Conservation (phyloP, 2,797 vertebrate genomes). For the Bradypus variegatus region DNA sequence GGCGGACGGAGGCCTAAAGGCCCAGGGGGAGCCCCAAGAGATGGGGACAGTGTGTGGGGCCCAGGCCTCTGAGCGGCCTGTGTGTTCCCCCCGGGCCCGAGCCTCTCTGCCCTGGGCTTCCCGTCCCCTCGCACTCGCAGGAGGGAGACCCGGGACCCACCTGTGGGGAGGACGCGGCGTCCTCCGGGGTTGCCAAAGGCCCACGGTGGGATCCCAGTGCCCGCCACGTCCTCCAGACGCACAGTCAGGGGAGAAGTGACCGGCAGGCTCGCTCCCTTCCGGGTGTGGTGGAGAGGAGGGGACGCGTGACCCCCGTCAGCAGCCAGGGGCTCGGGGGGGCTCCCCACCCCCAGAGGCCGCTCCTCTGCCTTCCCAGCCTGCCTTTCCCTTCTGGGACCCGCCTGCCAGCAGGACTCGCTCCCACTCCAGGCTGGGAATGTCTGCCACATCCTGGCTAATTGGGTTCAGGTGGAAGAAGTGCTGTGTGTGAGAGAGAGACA, state of each 20-base stretch:
- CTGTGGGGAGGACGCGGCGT: neutral
- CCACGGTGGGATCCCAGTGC: neutral
- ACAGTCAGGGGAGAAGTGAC: neutral
- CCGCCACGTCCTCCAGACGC: neutral
- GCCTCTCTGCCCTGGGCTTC: neutral
- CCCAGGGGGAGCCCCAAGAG: neutral
- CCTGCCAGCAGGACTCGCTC: neutral
- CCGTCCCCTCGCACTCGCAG: neutral
- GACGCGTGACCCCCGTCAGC: neutral
- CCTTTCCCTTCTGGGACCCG: neutral
- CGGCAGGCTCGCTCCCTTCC: neutral
- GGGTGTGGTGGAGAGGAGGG: neutral
- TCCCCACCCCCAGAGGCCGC: neutral
- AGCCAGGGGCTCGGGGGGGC: neutral
- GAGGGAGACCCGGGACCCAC: neutral
- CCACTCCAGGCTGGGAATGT: conserved; percentile 24
- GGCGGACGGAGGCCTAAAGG: neutral
- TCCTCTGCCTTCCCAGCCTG: neutral
- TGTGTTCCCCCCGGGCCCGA: neutral
- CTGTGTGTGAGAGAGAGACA: too few species aligned
- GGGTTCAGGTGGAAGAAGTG: conserved; percentile 17
- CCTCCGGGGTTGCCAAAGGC: too few species aligned
- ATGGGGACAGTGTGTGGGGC: neutral
- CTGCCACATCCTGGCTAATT: conserved; percentile 44
- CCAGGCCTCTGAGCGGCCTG: neutral